Evolutionary conservation across 2,888 invertebrate species (phyloP).

Genomic region (Hirtodrosophila histrioides): DNA sequence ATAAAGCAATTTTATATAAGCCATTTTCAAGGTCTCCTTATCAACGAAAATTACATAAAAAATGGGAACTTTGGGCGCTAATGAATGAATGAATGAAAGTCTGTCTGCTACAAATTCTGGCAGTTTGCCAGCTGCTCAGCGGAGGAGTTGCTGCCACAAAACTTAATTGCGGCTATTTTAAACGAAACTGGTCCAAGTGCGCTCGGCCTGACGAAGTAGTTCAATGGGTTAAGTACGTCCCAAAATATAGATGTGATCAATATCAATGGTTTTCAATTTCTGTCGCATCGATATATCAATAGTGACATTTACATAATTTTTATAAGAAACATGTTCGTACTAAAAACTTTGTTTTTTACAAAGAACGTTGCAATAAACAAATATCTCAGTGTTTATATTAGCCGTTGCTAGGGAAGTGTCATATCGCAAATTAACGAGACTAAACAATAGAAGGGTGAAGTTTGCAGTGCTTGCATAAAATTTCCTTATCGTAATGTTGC

Average conservation of each 20-base stretch:
- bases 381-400: neutral
- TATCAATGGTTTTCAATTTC: too few relatives aligned
- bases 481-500: constrained; percentile 12
- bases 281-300: too few relatives aligned
- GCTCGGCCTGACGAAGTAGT: constrained; percentile 24
- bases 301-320: too few relatives aligned
- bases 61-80: constrained; percentile 8
- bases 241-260: too few relatives aligned
- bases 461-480: constrained; percentile 3
- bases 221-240: constrained; percentile 39
- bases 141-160: constrained; percentile 28
- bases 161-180: constrained; percentile 33
- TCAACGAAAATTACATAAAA: constrained; percentile 68
- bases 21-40: constrained; percentile 65
- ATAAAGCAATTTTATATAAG: constrained; percentile 65
- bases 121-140: constrained; percentile 35
- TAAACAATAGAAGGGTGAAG: neutral
- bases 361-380: too few relatives aligned
- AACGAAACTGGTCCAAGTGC: constrained; percentile 35
- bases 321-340: too few relatives aligned
- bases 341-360: too few relatives aligned
- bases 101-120: constrained; percentile 19
- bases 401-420: constrained; percentile 1
- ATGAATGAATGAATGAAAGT: constrained; percentile 1
- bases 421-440: neutral